Percentiles rank a stretch among this genome's conserved stretches.
Conservation (phyloP, 1,140 invertebrate genomes). For the Acyrthosiphon pisum region DNA sequence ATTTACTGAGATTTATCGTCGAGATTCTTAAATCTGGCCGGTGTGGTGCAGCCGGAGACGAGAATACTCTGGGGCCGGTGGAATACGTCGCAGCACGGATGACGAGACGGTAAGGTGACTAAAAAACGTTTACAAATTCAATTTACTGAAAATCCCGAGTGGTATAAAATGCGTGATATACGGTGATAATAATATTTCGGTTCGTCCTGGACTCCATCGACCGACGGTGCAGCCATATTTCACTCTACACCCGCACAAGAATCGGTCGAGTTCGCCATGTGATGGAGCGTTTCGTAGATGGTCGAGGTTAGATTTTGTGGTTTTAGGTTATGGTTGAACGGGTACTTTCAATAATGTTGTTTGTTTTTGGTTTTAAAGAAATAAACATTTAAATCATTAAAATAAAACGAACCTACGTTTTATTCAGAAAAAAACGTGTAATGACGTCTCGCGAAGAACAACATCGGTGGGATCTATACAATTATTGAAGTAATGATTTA, state of each 20-base stretch:
- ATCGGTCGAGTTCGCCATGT: neutral
- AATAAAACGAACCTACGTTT: neutral
- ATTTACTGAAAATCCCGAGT: neutral
- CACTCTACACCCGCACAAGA: neutral
- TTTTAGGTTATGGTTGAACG: neutral
- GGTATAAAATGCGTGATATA: neutral
- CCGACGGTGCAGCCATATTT: neutral
- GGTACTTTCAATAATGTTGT: neutral
- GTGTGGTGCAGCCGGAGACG: neutral
- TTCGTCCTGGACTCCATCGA: neutral
- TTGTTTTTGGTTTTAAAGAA: neutral
- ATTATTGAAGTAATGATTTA: neutral
- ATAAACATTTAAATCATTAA: no score
- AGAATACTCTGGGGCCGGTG: neutral
- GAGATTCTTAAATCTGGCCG: neutral
- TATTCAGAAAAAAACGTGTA: neutral
- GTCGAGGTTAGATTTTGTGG: neutral
- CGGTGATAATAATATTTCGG: neutral
- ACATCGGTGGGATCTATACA: neutral
- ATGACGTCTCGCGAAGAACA: neutral
- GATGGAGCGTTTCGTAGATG: neutral
- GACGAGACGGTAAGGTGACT: neutral
- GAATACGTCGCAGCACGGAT: neutral
- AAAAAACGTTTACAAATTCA: neutral
- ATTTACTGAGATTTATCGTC: constrained; percentile 25